Evolutionary conservation across 2,888 invertebrate species (phyloP).

Genomic region (Orthosia gracilis): DNA sequence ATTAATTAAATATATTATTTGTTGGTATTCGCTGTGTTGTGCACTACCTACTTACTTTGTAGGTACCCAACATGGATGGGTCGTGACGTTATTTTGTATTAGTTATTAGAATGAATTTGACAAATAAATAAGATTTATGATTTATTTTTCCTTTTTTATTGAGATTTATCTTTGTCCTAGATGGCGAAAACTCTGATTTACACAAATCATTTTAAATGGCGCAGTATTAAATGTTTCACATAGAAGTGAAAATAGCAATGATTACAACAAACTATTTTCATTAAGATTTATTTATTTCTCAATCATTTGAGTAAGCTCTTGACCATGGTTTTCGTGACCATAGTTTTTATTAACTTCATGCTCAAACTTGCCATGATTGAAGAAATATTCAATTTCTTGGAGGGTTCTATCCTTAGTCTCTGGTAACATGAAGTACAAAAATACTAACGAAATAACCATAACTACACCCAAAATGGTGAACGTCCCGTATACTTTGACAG

Average conservation of each 20-base stretch:
- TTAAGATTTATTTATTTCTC: background rate
- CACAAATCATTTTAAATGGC: conserved; percentile 27
- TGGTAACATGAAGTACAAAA: conserved; percentile 69
- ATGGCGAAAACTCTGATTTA: background rate
- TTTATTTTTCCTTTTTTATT: conserved; percentile 47
- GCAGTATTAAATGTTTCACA: conserved; percentile 2
- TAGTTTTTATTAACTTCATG: conserved; percentile 19
- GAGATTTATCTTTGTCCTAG: conserved; percentile 14
- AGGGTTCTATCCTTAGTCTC: conserved; percentile 73
- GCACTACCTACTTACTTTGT: conserved; percentile 51
- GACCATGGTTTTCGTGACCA: conserved; percentile 1
- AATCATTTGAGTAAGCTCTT: conserved; percentile 56
- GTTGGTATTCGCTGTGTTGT: conserved; percentile 43
- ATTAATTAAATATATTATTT: conserved; percentile 29
- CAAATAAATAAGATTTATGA: conserved; percentile 81
- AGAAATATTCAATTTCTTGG: conserved; percentile 72
- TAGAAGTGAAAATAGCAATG: background rate
- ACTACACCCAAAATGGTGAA: conserved; percentile 68
- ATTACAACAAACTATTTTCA: too few species aligned
- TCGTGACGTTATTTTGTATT: conserved; percentile 76
- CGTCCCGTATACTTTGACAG: conserved; percentile 70
- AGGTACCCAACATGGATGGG: conserved; percentile 61
- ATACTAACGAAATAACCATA: conserved; percentile 60
- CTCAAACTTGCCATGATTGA: conserved; percentile 61
- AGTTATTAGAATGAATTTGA: conserved; percentile 78